Evolutionary conservation across 2,888 invertebrate species (phyloP), one percentile per base, ranked within the genome.

Genomic region (Acronicta aceris): DNA sequence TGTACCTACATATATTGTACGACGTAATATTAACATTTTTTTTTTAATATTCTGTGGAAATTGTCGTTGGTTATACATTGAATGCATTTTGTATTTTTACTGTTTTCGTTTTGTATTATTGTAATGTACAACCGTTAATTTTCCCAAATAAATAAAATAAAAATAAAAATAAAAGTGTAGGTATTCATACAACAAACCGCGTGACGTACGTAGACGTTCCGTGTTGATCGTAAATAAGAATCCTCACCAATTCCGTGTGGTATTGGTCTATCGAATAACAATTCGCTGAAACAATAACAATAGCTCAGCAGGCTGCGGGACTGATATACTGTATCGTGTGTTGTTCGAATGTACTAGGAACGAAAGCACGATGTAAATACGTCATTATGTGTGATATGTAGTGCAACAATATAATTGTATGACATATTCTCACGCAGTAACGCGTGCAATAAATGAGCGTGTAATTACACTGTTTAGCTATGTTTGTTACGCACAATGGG

Each of bases 351-450:
- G 47, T 41, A 50, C 60, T 33, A 54, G 57, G 69, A 74, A 68
- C 62, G 75, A 75, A 61, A 62, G 64, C 63, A 68, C 58, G 27
- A 53, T 67, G 59, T 76, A 72, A 71, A 71, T 64, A 68, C 52
- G 41, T 66, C 45, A 66, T 68, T 72, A 53, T 59, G 36, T 54
- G 58, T 61, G 60, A 76, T 64, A 76, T 61, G 58, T 76, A 68
- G 73, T 73, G 61, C 74, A 64, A 76, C 65, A 63, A 72, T 65
- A 68, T 73, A 69, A 65, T 73, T 73, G 57, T 71, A 58, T 55
- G 62, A 78, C 62, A 72, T 69, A 78, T 66, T 78, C 78, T 78
- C 78, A 76, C 78, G 72, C 76, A 72, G 59, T 59, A 57, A 63
- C 56, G 64, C 59, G 58, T 56, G 78, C 66, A 66, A 43, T 67